Evolutionary conservation across 1,140 invertebrate species (phyloP), one percentile per base, ranked within the genome.

Genomic region (Mamestra configurata): DNA sequence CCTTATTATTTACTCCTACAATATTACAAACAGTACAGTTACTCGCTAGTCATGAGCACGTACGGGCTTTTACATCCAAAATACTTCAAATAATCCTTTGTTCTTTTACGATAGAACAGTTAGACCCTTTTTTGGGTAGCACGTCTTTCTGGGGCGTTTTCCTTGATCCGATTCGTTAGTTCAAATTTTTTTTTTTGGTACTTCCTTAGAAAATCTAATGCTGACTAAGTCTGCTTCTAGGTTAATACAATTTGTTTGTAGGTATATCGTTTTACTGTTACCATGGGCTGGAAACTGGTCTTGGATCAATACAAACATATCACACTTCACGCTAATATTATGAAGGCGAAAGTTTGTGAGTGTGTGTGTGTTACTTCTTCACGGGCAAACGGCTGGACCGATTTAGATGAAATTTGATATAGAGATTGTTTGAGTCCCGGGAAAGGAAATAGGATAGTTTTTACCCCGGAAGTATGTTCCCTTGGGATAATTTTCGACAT

Each of bases 71-170:
- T 24, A 68, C 27, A 24, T 37, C 49, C 0, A 53, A 53, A 73
- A 73, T 27, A 37, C 70, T 55, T 71, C 22, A 71, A 73, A 40
- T 73, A 73, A 73, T 57, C 70, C 70, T 73, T 55, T 55, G 70
- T 73, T 73, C 70, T 55, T 40, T 15, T 3, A 51, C 27, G 31
- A 73, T 55, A 55, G 57, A 35, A 37, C 20, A 20, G 24, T 73
- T 35, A 10, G 27, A 31, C 20, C 59, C 8, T 37, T 73, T 72
- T 20, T 8, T 31, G 37, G 13, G 57, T n/a, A 51, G 10, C 46
- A 73, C 27, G 31, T 73, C 18, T 1, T 35, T 73, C 46, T 22
- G n/a, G 20, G 40, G 51, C 24, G 11, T 20, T 27, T 71, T 46
- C 20, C 70, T 37, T 73, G 4, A 37, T 55, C 31, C 70, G 7